Evolutionary conservation across 2,888 invertebrate genomes (phyloP).

Genomic region (Hirudinaria manillensis): DNA sequence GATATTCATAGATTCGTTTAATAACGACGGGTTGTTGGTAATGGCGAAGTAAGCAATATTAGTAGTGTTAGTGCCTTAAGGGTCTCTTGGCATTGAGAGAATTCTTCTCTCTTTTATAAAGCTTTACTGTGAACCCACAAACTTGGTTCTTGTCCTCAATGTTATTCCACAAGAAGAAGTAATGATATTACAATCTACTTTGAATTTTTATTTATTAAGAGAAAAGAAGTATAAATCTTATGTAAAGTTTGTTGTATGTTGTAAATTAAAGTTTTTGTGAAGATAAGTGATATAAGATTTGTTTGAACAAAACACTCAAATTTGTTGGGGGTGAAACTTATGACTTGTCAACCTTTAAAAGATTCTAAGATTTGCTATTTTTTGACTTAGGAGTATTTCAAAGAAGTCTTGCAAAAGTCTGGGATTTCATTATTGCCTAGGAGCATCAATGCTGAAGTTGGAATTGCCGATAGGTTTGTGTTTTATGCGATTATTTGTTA

Average conservation of each 20-base stretch:
- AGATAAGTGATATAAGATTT: no score
- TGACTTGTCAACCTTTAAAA: background rate
- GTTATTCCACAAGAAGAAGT: slow-evolving; percentile 74
- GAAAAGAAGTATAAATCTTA: no score
- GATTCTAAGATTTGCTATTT: background rate
- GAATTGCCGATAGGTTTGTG: slow-evolving; percentile 60
- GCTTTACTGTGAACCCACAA: slow-evolving; percentile 78
- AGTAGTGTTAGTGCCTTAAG: slow-evolving; percentile 21
- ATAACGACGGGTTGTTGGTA: slow-evolving; percentile 74
- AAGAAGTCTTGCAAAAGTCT: slow-evolving; percentile 63
- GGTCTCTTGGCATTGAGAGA: slow-evolving; percentile 53
- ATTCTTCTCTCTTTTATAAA: slow-evolving; percentile 74
- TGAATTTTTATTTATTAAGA: slow-evolving; percentile 6
- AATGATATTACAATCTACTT: slow-evolving; percentile 26
- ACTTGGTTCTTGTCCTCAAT: slow-evolving; percentile 79
- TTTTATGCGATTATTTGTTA: no score
- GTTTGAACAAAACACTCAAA: no score
- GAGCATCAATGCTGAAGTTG: slow-evolving; percentile 58
- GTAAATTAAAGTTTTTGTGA: no score
- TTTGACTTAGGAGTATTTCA: slow-evolving; percentile 62
- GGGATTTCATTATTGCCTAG: slow-evolving; percentile 59
- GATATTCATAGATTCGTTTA: slow-evolving; percentile 79
- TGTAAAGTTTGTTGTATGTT: no score
- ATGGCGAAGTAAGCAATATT: slow-evolving; percentile 47
- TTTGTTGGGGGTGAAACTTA: no score